Base-by-base conservation (phyloP, 2,113 vertebrate genomes). In the Turnix velox region DNA sequence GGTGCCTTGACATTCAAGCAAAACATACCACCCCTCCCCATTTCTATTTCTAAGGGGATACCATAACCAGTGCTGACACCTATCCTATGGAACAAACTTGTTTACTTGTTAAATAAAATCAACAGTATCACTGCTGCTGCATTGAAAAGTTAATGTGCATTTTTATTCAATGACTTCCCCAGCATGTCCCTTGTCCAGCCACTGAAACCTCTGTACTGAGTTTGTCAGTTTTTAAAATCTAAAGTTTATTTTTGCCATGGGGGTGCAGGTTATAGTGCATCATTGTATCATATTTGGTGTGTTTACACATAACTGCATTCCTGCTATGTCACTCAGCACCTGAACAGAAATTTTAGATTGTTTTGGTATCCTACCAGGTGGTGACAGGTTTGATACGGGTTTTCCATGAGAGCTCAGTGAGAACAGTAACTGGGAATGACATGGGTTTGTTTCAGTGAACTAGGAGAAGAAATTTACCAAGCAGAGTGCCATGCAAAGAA, bases 291-390 rank as follows among this genome's bases (percentile, higher is more conserved):
- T 4, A 8, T 6, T 1, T 1, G n/a, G 25, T 15, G 55, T 65
- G 31, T 33, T 28, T 57, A 24, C 30, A 20, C 2, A 0, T n/a
- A 46, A 63, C 45, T 3, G 2, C 17, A 3, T 54, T 66, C 59
- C 40, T 19, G 12, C 61, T 39, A 4, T 15, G 8, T 40, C 35
- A 90, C 46, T 66, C 75, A 51, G 66, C 35, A 51, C 33, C 48
- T 62, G 25, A 17, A 39, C 42, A 88, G 45, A 45, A 90, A 35
- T 33, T 18, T 25, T 35, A 2, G 4, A 30, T 14, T 2, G 3
- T 63, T 68, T 61, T 65, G 31, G 23, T 59, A 48, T 65, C 20
- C 30, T 27, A 15, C 14, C 6, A 31, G 37, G 17, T 27, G 48
- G 24, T 39, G 12, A 63, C 67, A 30, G 2, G 20, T 61, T 84